Base-by-base conservation (phyloP, 2,113 vertebrate genomes). In the Periophthalmodon schlosseri region DNA sequence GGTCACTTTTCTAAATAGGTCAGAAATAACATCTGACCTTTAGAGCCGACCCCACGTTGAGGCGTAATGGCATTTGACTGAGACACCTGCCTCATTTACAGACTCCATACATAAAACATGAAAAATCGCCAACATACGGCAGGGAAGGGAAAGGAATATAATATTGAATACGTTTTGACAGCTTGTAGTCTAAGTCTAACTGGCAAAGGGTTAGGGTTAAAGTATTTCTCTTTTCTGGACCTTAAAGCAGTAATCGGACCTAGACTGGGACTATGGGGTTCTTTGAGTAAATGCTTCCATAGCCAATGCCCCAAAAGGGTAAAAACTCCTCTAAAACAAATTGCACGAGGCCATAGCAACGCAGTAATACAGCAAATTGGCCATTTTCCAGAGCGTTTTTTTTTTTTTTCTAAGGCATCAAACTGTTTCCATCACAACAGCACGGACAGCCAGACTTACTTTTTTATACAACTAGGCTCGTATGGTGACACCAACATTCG, bases 21-120 rank as follows among this genome's bases (percentile, higher is more conserved):
- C 52, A 56, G 49, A 8, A 20, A n/a, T 14, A 60, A 60, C 57
- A 20, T 39, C 57, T 79, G 74, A 87, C 82, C 73, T 86, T 85
- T 85, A 46, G 18, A 66, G 60, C 34, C 63, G 65, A 69, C 68
- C 24, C 47, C 78, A 77, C 68, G 68, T 72, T 79, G 83, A 50
- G 77, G 75, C 61, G 50, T 82, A 68, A 83, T 68, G 61, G 8
- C 50, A 65, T 20, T 73, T 84, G 72, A 81, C 81, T 63, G 82
- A 67, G 54, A 16, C 81, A 50, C 46, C 74, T 54, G 44, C 50
- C 34, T 69, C 15, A 56, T 66, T 74, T 49, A 72, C 54, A 73
- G 60, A 78, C 49, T 69, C 49, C 9, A 77, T 77, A 33, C 74
- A 84, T 75, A 65, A 81, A 70, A 23, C 34, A 84, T 77, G 23